Percentiles rank a stretch among this genome's conserved stretches.
Conservation (phyloP, 2,113 vertebrate species). For the Arizona elegans region DNA sequence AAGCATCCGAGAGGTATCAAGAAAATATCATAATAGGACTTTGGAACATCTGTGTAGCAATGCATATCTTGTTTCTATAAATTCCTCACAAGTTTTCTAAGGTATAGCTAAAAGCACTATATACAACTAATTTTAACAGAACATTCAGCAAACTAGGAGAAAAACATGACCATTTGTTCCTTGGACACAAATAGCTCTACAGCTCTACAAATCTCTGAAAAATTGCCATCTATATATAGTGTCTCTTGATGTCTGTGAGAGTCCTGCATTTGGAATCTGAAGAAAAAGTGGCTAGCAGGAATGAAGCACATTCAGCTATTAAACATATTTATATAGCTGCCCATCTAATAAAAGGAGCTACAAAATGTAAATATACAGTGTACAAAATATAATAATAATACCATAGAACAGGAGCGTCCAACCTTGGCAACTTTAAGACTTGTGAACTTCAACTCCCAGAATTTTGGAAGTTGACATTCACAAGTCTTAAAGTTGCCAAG, state of each 20-base stretch:
- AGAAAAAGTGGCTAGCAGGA: neutral
- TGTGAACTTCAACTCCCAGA: neutral
- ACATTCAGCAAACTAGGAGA: neutral
- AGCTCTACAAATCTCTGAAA: neutral
- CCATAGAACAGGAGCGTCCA: neutral
- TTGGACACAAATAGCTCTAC: neutral
- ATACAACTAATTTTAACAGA: neutral
- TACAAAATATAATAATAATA: neutral
- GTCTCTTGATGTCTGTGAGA: neutral
- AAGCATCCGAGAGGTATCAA: neutral
- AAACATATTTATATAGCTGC: neutral
- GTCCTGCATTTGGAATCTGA: neutral
- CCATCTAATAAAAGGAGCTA: neutral
- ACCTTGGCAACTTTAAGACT: neutral
- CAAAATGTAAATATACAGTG: neutral
- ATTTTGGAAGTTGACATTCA: neutral
- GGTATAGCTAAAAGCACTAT: neutral
- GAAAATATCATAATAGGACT: neutral
- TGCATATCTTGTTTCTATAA: neutral
- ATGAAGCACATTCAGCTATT: neutral
- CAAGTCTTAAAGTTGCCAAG: neutral
- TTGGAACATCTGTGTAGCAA: neutral
- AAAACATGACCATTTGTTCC: neutral
- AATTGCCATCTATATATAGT: neutral
- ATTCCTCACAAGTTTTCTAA: neutral